Conservation (phyloP, 2,888 invertebrate species). For the Idaea biselata region DNA sequence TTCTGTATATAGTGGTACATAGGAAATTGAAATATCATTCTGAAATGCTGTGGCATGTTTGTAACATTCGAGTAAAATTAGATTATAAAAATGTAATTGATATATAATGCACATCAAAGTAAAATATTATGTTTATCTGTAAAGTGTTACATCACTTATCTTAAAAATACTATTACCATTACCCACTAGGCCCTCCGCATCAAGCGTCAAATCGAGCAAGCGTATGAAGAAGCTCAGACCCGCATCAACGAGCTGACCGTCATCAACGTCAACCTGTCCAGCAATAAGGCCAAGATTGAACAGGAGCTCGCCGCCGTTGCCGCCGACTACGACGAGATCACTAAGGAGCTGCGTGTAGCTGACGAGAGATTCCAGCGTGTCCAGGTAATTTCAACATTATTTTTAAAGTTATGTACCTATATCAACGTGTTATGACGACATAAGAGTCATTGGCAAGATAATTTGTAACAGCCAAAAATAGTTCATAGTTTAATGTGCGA, state of each 20-base stretch:
- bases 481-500: background rate
- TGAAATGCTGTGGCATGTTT: background rate
- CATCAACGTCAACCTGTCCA: slow-evolving; percentile 96
- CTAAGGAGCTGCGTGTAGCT: slow-evolving; percentile 94
- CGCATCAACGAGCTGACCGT: slow-evolving; percentile 97
- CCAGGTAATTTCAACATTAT: slow-evolving; percentile 66
- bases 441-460: background rate
- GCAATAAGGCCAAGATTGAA: slow-evolving; percentile 96
- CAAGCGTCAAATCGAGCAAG: slow-evolving; percentile 93
- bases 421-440: no score
- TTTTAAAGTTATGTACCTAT: background rate
- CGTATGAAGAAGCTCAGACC: slow-evolving; percentile 93
- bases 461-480: background rate
- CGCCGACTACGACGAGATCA: slow-evolving; percentile 98
- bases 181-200: slow-evolving; percentile 89
- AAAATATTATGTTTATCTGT: background rate
- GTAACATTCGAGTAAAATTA: background rate
- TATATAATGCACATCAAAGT: no score
- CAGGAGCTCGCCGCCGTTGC: slow-evolving; percentile 95
- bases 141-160: background rate
- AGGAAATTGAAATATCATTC: background rate
- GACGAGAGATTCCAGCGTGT: slow-evolving; percentile 98
- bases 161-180: slow-evolving; percentile 20
- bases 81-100: background rate
- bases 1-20: background rate